These are phyloP conservation scores for Pomatostomus ruficeps DNA, from an alignment of 2,113 vertebrate genomes.

Conservation along the genomic window DNA sequence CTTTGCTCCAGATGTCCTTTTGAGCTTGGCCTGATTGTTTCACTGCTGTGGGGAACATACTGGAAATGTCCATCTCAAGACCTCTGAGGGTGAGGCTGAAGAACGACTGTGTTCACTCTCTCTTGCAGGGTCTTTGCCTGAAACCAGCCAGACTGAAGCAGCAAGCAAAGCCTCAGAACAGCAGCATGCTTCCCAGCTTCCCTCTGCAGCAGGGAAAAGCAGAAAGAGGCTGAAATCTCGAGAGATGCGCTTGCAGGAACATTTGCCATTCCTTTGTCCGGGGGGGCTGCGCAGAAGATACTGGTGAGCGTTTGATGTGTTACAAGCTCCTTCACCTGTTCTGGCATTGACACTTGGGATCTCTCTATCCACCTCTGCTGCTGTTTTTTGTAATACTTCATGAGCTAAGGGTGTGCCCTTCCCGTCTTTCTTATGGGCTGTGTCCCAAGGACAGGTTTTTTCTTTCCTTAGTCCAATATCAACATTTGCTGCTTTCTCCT, in stretches of 20 bases:
- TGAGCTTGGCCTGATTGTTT: background rate
- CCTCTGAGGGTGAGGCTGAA: background rate
- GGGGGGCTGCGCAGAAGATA: background rate
- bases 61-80: background rate
- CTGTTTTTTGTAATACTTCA: background rate
- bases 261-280: background rate
- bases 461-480: background rate
- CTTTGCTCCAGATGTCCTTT: background rate
- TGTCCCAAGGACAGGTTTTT: background rate
- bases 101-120: background rate
- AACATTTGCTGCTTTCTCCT: background rate
- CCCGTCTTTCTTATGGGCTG: background rate
- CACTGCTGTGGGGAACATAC: background rate
- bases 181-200: background rate
- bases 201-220: background rate
- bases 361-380: background rate
- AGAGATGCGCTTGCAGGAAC: background rate
- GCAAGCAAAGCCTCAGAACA: background rate
- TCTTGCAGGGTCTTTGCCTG: constrained; percentile 48
- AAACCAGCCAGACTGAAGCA: background rate
- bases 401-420: background rate
- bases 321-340: background rate
- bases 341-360: background rate
- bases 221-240: constrained; percentile 57
- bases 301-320: constrained; percentile 31